phyloP scores from a whole-genome alignment of 2,113 vertebrate species.

The Oreotragus oreotragus region DNA sequence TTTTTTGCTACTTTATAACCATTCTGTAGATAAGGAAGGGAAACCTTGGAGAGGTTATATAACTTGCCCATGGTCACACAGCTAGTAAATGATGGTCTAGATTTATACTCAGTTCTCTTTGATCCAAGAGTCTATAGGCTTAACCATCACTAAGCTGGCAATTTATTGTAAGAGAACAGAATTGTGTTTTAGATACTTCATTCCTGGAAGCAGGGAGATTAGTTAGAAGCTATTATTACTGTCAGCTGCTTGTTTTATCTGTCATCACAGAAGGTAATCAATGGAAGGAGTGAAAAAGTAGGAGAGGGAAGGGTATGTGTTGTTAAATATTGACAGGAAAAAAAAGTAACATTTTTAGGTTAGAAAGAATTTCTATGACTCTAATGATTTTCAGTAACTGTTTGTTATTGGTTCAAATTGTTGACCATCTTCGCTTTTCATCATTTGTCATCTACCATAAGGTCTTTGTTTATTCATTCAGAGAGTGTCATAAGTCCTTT shows the following conservation, averaged over 20 bases:
- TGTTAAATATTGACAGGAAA: neutral
- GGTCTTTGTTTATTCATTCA: neutral
- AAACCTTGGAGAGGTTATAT: neutral
- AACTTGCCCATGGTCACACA: neutral
- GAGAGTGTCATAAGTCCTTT: neutral
- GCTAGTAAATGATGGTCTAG: neutral
- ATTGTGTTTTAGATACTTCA: neutral
- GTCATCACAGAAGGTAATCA: neutral
- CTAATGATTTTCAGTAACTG: neutral
- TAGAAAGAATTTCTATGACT: neutral
- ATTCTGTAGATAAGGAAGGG: neutral
- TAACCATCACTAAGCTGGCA: neutral
- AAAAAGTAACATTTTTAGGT: constrained; percentile 2
- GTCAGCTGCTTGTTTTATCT: neutral
- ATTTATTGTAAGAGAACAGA: neutral
- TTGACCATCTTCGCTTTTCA: neutral
- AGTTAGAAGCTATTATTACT: neutral
- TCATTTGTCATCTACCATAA: neutral
- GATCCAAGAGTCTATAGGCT: neutral
- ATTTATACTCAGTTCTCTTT: neutral
- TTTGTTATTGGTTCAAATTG: neutral
- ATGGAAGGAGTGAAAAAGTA: neutral
- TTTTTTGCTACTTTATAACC: neutral
- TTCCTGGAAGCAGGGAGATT: neutral
- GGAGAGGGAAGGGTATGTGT: neutral